Evolutionary conservation across 2,797 vertebrate genomes (phyloP).

Genomic region (Crocidura indochinensis): DNA sequence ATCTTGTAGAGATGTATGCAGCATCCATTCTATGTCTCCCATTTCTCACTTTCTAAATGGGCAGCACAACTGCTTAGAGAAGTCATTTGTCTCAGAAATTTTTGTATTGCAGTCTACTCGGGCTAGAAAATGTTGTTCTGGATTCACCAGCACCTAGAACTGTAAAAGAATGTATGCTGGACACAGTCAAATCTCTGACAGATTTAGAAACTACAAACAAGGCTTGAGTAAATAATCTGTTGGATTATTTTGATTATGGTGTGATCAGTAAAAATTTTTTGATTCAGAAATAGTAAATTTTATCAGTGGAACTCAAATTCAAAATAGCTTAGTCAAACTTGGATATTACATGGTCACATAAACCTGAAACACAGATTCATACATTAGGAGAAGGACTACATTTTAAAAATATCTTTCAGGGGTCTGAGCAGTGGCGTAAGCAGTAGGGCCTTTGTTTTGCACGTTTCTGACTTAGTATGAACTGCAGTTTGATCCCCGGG

Average conservation of each 20-base stretch:
- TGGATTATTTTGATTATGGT: too few relatives aligned
- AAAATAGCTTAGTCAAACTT: constrained; percentile 34
- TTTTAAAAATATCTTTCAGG: background rate
- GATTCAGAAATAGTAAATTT: background rate
- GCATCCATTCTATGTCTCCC: too few relatives aligned
- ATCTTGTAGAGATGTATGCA: too few relatives aligned
- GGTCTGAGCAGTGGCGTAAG: too few relatives aligned
- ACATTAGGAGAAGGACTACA: background rate
- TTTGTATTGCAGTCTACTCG: background rate
- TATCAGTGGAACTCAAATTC: background rate
- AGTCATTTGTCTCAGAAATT: background rate
- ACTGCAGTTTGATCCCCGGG: too few relatives aligned
- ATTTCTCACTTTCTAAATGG: background rate
- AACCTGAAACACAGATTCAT: background rate
- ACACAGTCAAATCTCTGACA: background rate
- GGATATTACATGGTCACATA: constrained; percentile 20
- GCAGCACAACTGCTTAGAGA: background rate
- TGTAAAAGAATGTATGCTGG: background rate
- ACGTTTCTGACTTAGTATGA: too few relatives aligned
- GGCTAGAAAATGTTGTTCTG: background rate
- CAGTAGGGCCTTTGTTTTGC: too few relatives aligned
- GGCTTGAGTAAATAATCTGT: constrained; percentile 1
- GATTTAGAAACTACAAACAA: background rate
- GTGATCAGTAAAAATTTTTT: constrained; percentile 11
- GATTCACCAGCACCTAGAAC: background rate